Evolutionary conservation across 1,140 invertebrate genomes (phyloP).

Genomic region (Drosophila prosaltans): DNA sequence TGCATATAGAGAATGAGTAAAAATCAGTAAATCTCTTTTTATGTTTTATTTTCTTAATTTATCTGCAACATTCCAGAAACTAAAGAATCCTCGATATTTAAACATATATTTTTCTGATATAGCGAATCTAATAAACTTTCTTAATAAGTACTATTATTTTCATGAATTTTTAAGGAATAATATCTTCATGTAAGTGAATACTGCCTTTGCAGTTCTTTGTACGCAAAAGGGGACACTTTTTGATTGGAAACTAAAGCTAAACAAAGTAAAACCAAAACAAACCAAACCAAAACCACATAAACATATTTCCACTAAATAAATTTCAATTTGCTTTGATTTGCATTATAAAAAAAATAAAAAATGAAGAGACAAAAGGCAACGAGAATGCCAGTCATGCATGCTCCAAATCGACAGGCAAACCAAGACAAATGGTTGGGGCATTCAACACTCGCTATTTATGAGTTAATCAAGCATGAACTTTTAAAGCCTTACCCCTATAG

Average conservation of each 20-base stretch:
- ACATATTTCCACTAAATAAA: conserved; percentile 67
- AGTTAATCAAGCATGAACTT: conserved; percentile 69
- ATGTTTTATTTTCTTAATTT: too few relatives aligned
- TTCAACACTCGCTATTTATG: conserved; percentile 56
- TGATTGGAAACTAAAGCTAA: not conserved
- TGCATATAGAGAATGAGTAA: too few relatives aligned
- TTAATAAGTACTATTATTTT: too few relatives aligned
- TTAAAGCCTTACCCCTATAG: conserved; percentile 44
- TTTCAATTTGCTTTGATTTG: conserved; percentile 51
- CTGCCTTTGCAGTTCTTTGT: not conserved
- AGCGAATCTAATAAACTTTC: too few relatives aligned
- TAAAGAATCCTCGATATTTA: too few relatives aligned
- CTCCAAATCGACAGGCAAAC: conserved; percentile 23
- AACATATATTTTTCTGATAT: too few relatives aligned
- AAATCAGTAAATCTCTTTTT: too few relatives aligned
- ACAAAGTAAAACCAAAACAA: not conserved
- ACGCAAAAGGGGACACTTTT: not conserved
- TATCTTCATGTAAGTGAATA: not conserved
- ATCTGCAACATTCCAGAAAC: too few relatives aligned
- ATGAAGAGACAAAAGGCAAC: conserved; percentile 15
- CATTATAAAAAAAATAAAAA: not conserved
- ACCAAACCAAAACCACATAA: conserved; percentile 15
- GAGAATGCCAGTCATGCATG: conserved; percentile 45
- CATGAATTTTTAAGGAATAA: too few relatives aligned
- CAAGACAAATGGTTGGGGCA: not conserved